phyloP scores from a whole-genome alignment of 2,113 vertebrate species.

The Myiagra hebetior region DNA sequence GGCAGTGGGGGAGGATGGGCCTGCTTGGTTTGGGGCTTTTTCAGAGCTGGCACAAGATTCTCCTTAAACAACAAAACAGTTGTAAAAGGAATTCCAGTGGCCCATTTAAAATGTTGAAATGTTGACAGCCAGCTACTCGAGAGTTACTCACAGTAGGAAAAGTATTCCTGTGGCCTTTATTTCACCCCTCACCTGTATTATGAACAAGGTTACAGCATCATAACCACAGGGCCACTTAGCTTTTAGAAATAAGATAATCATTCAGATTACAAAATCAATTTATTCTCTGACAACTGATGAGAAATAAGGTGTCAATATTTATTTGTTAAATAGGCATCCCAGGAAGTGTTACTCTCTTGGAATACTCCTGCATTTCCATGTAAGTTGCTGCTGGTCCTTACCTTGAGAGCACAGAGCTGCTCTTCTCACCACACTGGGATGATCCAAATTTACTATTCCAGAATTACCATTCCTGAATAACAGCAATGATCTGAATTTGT shows the following conservation, averaged over 20 bases:
- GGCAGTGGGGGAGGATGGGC: rapidly evolving
- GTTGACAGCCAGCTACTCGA: neutral
- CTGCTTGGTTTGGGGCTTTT: neutral
- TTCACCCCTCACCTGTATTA: neutral
- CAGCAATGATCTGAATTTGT: neutral
- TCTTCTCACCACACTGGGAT: neutral
- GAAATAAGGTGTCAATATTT: neutral
- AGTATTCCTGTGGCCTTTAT: neutral
- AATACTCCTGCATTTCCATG: rapidly evolving
- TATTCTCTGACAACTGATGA: neutral
- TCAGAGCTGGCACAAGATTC: neutral
- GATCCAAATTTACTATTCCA: neutral
- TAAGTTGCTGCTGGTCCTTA: neutral
- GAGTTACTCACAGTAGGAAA: neutral
- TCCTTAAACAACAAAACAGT: neutral
- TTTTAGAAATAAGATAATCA: neutral
- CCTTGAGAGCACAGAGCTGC: neutral
- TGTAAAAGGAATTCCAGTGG: neutral
- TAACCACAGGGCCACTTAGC: neutral
- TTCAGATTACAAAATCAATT: neutral
- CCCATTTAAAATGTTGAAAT: neutral
- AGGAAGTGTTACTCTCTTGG: neutral
- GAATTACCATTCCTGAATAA: neutral
- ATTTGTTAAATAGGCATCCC: neutral
- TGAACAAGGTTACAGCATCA: neutral